Evolutionary conservation across 2,113 vertebrate genomes (phyloP).

Genomic region (Vicugna pacos): DNA sequence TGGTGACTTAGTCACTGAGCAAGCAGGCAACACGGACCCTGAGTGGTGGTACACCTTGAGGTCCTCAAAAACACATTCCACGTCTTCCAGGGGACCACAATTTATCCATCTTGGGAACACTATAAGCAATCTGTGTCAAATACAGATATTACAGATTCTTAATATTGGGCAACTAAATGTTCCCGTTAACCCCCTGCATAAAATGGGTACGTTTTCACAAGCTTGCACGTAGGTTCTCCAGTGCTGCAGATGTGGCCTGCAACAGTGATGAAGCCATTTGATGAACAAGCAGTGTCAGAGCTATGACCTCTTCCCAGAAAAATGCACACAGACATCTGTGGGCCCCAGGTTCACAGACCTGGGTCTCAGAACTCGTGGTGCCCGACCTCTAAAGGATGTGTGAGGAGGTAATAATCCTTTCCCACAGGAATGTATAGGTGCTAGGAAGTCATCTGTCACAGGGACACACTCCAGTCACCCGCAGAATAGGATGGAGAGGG

Average conservation of each 20-base stretch:
- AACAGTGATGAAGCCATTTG: background rate
- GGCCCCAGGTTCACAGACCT: background rate
- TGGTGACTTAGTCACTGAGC: background rate
- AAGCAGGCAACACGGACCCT: conserved; percentile 21
- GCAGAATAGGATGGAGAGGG: background rate
- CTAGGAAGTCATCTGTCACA: background rate
- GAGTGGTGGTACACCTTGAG: background rate
- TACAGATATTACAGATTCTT: background rate
- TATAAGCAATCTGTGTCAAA: background rate
- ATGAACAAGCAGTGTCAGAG: background rate
- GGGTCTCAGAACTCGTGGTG: background rate
- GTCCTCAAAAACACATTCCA: background rate
- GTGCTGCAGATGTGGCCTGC: background rate
- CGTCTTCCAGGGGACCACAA: background rate
- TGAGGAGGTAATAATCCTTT: background rate
- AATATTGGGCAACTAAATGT: background rate
- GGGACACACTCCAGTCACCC: background rate
- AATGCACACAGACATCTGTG: background rate
- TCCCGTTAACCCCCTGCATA: background rate
- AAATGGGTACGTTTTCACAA: background rate
- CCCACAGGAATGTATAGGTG: background rate
- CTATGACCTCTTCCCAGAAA: background rate
- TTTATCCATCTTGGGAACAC: background rate
- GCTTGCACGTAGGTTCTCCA: background rate
- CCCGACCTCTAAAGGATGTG: background rate